Percentiles rank a stretch among this genome's conserved stretches.
Conservation (phyloP, 2,797 vertebrate species). For the Chrysocyon brachyurus region DNA sequence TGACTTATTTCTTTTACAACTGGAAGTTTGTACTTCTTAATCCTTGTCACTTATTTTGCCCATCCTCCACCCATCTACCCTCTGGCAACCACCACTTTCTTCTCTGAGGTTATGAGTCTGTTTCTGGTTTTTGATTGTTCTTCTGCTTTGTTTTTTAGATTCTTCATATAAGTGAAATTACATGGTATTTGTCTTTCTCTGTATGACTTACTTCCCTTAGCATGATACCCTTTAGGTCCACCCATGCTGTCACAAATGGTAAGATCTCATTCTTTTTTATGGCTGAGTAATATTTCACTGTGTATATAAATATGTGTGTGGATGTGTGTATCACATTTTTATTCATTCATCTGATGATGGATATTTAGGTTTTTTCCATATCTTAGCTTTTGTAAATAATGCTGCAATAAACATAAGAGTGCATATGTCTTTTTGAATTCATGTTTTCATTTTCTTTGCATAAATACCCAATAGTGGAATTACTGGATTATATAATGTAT, state of each 20-base stretch:
- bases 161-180: neutral
- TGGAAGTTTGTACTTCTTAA: neutral
- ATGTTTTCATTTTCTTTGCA: neutral
- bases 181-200: neutral
- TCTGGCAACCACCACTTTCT: neutral
- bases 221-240: neutral
- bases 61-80: neutral
- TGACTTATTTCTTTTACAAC: neutral
- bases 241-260: neutral
- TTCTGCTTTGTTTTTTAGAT: neutral
- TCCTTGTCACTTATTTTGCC: neutral
- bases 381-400: neutral
- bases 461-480: neutral
- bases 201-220: neutral
- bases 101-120: neutral
- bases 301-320: neutral
- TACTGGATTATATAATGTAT: neutral
- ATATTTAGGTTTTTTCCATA: neutral
- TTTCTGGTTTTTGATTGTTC: neutral
- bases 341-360: neutral
- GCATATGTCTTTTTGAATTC: neutral
- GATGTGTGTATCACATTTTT: neutral
- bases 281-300: neutral
- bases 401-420: neutral
- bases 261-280: neutral